These are phyloP conservation scores for Adelognathus sp. DNA, from an alignment of 2,888 invertebrate species.

Conservation along the genomic window DNA sequence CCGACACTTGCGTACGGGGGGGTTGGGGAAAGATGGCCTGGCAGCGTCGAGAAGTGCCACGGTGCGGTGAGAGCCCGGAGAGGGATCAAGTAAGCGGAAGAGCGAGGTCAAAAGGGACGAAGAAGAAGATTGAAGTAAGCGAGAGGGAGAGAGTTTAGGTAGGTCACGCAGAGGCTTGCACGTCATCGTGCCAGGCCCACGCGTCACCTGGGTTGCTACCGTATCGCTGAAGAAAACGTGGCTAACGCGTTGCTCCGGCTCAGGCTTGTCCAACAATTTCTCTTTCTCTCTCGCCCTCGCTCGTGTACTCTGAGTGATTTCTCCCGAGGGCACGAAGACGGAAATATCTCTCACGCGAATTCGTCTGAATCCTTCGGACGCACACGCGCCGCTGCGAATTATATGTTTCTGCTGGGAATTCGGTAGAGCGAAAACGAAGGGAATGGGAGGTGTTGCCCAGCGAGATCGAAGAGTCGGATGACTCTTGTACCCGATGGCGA, in stretches of 20 bases:
- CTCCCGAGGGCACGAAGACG: slow-evolving; percentile 37
- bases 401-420: slow-evolving; percentile 56
- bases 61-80: slow-evolving; percentile 3
- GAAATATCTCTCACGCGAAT: slow-evolving; percentile 50
- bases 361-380: slow-evolving; percentile 41
- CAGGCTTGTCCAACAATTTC: background rate
- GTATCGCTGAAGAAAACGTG: slow-evolving; percentile 35
- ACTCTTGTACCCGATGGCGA: too few species aligned
- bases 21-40: slow-evolving; percentile 26
- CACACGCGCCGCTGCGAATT: slow-evolving; percentile 43
- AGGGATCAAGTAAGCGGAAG: slow-evolving; percentile 41
- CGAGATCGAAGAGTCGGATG: slow-evolving; percentile 15
- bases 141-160: background rate
- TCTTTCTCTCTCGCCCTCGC: background rate
- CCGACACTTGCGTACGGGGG: slow-evolving; percentile 8
- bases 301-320: slow-evolving; percentile 47
- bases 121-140: slow-evolving; percentile 17
- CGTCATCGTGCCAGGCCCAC: slow-evolving; percentile 22
- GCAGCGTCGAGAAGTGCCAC: slow-evolving; percentile 26
- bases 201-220: slow-evolving; percentile 17
- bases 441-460: slow-evolving; percentile 5
- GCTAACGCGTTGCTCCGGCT: slow-evolving; percentile 14
- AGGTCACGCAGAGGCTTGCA: slow-evolving; percentile 44
- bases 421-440: slow-evolving; percentile 16
- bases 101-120: slow-evolving; percentile 7